Evolutionary conservation across 2,797 vertebrate species (phyloP), one percentile per base, ranked within the genome.

Genomic region (Psittacula derbiana): DNA sequence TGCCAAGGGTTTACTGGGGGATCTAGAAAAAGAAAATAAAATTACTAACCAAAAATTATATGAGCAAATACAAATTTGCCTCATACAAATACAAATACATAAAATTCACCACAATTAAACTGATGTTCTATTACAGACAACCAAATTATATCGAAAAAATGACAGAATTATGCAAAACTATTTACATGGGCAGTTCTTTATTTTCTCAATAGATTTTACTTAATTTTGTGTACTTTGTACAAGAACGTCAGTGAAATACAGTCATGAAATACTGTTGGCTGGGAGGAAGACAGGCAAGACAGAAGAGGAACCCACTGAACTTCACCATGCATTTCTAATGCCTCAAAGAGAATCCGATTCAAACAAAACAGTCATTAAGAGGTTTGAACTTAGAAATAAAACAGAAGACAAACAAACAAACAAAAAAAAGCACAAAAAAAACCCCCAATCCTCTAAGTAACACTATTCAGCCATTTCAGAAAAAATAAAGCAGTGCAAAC

Each of bases 1-100:
- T 94, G 97, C 98, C 98, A 99, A 91, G 27, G 99, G 99, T 96
- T 99, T 99, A 97, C 99, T 99, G 92, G 99, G 99, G 93, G 99
- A 99, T 97, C 99, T 99, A 97, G 21, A 96, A 87, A 70, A 97
- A 96, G 62, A 96, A 95, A 88, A 57, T 52, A 80, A 91, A 91
- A 85, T 21, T 19, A 64, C 16, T 69, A 28, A 70, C 36, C 50
- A 91, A 72, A 83, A 91, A 78, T 40, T 78, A 8, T 2, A 71
- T 7, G 40, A 91, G 11, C 10, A 69, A 69, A 25, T 89, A 71
- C 2, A 94, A 78, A 57, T 33, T 33, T 57, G n/a, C n/a, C 21
- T 57, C 21, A 23, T 33, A 57, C 55, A 80, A 80, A 71, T 44
- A 81, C 18, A 81, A 78, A 71, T 44, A 81, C 18, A 81, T 28